Evolutionary conservation across 2,797 vertebrate species (phyloP).

Genomic region (Sparus aurata): DNA sequence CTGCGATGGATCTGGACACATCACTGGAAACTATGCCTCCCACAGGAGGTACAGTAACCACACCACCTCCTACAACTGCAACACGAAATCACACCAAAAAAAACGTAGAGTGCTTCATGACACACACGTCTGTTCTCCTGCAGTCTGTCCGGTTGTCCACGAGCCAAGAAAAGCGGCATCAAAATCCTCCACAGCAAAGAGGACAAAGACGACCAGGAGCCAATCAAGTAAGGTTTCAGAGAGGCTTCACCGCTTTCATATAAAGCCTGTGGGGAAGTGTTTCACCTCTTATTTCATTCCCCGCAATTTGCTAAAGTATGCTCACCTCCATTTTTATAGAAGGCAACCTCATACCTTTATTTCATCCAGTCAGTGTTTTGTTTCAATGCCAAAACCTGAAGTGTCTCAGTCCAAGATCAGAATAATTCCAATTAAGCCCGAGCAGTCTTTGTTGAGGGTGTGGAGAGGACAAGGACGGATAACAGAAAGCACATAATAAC

Average conservation of each 20-base stretch:
- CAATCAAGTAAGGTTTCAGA: constrained; percentile 90
- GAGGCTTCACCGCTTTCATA: background rate
- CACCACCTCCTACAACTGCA: background rate
- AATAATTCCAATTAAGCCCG: background rate
- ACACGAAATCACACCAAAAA: background rate
- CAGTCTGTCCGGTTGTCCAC: constrained; percentile 97
- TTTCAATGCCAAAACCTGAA: background rate
- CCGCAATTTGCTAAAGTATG: background rate
- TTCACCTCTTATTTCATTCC: background rate
- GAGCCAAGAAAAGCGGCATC: constrained; percentile 98
- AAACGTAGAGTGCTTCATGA: background rate
- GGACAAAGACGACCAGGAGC: constrained; percentile 98
- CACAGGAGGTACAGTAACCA: constrained; percentile 91
- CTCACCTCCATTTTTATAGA: background rate
- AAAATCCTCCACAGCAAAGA: constrained; percentile 98
- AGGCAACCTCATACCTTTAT: background rate
- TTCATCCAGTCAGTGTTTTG: background rate
- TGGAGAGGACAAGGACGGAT: background rate
- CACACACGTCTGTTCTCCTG: constrained; percentile 24
- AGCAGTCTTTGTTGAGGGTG: background rate
- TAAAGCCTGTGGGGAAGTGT: background rate
- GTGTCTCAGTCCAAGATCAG: background rate
- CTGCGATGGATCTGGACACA: constrained; percentile 98
- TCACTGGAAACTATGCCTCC: constrained; percentile 98
- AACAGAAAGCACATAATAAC: background rate